Base-by-base conservation (phyloP, 2,113 vertebrate genomes). In the Struthidea cinerea region DNA sequence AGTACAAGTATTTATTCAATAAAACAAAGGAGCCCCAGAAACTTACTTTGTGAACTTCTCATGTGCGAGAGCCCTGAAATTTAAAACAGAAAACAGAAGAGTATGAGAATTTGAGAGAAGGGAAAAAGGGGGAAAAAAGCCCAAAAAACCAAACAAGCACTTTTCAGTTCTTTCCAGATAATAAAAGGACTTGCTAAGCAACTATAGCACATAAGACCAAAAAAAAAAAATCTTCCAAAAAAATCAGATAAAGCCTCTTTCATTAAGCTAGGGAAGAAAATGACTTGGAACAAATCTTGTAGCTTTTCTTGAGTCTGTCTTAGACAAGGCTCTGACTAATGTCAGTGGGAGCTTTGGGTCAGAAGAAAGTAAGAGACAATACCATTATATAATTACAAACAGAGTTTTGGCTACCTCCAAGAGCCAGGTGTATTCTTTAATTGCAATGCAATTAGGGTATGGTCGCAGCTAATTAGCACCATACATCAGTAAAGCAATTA, bases 11-110 rank as follows among this genome's bases (percentile, higher is more conserved):
- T 76, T 88, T 87, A 71, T 77, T 87, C 35, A 68, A 44, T 28
- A 92, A 74, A 94, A 89, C 83, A 95, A 94, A 70, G 24, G 39
- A 93, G 16, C 13, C 37, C 60, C 89, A 56, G 30, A 78, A 80
- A 99, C 99, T 99, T 98, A 99, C 99, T 99, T 99, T 93, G 99
- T 99, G 97, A 99, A 99, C 96, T 99, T 99, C 97, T 99, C 98
- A 32, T 99, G 99, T 80, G 99, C 99, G 7, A 99, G 99, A 73
- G 99, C 99, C 97, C 99, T 99, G 97, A 37, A 97, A 97, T 70
- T 77, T 84, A 87, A 95, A 87, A 88, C 44, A 95, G 55, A 73
- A 84, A 85, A 89, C 37, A 95, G 56, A 71, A 84, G 13, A 57
- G 6, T 4, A 69, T 94, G 71, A 79, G 18, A 28, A 96, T 74